Base-by-base conservation (phyloP, 2,797 vertebrate species). In the Pipistrellus nathusii region DNA sequence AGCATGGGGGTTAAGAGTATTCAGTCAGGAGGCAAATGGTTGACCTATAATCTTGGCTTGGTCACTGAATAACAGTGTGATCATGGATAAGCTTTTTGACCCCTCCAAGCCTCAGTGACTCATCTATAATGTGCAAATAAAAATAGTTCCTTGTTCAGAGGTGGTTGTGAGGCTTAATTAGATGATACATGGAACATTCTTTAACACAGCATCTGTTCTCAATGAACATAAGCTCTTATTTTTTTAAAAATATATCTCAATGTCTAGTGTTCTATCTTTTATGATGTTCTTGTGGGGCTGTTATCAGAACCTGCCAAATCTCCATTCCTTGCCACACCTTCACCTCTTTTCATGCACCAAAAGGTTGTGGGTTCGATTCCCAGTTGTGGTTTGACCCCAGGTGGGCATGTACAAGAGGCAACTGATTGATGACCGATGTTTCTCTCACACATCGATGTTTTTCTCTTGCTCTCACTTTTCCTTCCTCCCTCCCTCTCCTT, bases 141-240 rank as follows among this genome's bases (percentile, higher is more conserved):
- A 89, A 84, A 75, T 59, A 51, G 41, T 71, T 81, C 48, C 72
- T 88, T 88, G 48, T 38, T 62, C 75, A 85, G 84, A 86, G 66
- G 5, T 64, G 41, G 13, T 23, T 69, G 18, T 81, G 68, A 90
- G 21, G 46, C 21, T 94, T 78, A 80, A 64, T 76, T 83, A 84
- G 23, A 77, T 83, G 55, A 77, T 66, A 3, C 15, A 51, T 57
- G 32, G 57, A 88, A 87, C 69, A 12, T 76, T 25, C 12, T 72
- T 53, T 27, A 69, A 14, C 25, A 55, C 21, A 83, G 48, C 48
- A 2, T 25, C 13, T 64, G 15, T 48, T 17, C 27, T 62, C 66
- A 88, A 27, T 32, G 32, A 83, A 35, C 32, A 66, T 20, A 20
- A 46, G 3, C 69, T 66, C 13, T 48, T 48, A 48, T 48, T 48